Conservation (phyloP, 2,888 invertebrate species). For the Tetranychus truncatus region DNA sequence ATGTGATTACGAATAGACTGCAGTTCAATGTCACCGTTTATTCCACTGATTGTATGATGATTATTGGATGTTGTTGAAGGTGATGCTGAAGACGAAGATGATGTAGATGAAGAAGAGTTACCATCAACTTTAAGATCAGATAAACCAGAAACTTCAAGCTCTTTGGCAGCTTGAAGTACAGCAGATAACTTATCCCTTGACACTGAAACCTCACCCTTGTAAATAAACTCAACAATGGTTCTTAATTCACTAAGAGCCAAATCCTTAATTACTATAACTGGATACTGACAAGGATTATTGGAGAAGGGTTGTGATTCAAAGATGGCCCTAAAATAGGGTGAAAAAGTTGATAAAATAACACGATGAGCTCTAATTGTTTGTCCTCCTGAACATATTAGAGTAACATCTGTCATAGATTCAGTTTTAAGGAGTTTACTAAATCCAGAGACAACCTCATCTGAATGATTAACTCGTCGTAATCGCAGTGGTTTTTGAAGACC, state of each 20-base stretch:
- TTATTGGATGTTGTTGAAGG: too few species aligned
- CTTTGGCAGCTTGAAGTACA: constrained; percentile 13
- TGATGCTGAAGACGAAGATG: too few species aligned
- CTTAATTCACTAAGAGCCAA: constrained; percentile 6
- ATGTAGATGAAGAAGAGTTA: not conserved
- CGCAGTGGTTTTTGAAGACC: not conserved
- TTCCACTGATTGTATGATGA: not conserved
- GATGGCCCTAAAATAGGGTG: constrained; percentile 14
- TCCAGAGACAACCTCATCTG: constrained; percentile 11
- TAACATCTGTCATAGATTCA: constrained; percentile 16
- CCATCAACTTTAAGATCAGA: constrained; percentile 13
- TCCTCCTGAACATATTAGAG: constrained; percentile 14
- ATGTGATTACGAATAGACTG: not conserved
- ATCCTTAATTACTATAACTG: constrained; percentile 15
- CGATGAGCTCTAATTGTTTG: constrained; percentile 14
- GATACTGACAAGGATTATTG: constrained; percentile 16
- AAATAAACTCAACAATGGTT: constrained; percentile 16
- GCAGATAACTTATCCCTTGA: constrained; percentile 11
- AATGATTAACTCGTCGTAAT: constrained; percentile 11
- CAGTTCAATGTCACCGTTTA: not conserved
- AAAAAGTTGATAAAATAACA: constrained; percentile 12
- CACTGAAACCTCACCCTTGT: constrained; percentile 13
- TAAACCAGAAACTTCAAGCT: constrained; percentile 13
- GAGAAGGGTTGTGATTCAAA: constrained; percentile 15
- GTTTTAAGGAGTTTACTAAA: constrained; percentile 10